Base-by-base conservation (phyloP, 2,797 vertebrate genomes). In the Xyrichtys novacula region DNA sequence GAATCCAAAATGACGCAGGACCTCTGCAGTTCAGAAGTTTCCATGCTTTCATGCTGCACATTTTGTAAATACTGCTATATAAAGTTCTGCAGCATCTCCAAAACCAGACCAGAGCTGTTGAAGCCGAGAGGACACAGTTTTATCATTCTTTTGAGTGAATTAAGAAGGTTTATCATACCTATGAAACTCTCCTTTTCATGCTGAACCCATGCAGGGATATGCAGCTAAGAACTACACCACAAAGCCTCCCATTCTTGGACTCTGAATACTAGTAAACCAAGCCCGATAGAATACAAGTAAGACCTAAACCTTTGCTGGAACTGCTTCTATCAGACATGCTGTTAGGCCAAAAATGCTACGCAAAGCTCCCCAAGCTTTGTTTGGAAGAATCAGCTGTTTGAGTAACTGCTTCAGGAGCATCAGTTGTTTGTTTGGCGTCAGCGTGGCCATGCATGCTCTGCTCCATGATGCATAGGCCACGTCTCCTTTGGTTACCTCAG, bases 401-500 rank as follows among this genome's bases (percentile, higher is more conserved):
- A n/a, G n/a, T n/a, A n/a, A n/a, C 16, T 50, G 71, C 31, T 54
- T 74, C 28, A 50, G 32, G 36, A 11, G 53, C 1, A 29, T 55
- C 29, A 20, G 48, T 72, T 44, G 23, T 7, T 17, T 26, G 62
- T 50, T 59, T 52, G 36, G 74, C 26, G 1, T 26, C 74, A 81
- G 82, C 49, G 72, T 76, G 84, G 86, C 86, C 90, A 91, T 88
- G 89, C 91, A 80, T 69, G 82, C 58, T 84, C 65, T 32, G 57
- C 6, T 49, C 56, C 85, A 89, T n/a, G 67, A 88, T 90, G 82
- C 90, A 75, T 76, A 70, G 84, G 83, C 89, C 89, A 89, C 76
- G 29, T 61, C 78, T 82, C 69, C 40, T 34, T 40, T 25, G 8
- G 84, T 94, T 95, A 95, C 94, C 94, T 95, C 80, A 95, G 92